Base-by-base conservation (phyloP, 2,797 vertebrate species). In the Bucorvus abyssinicus region DNA sequence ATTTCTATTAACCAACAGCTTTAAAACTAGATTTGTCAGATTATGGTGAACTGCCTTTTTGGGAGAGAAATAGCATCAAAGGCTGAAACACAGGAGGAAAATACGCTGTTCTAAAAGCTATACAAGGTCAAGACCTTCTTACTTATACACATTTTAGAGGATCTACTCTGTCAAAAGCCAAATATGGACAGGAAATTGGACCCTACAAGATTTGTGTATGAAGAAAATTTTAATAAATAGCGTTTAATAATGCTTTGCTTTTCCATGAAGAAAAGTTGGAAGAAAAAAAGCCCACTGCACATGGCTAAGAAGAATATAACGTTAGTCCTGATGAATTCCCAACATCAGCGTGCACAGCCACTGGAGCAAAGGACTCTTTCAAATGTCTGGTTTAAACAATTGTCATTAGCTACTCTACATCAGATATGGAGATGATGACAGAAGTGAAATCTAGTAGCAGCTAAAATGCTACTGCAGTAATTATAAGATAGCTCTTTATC, bases 401-500 rank as follows among this genome's bases (percentile, higher is more conserved):
- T 89, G 71, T 89, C 64, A 75, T 77, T 87, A 95, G 75, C 56
- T 87, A 14, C n/a, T 79, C 50, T 44, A 80, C 44, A 74, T 70
- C 74, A 95, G 83, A 91, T 92, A 95, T 0, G 3, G 60, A 94
- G 68, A 74, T 83, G 85, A 90, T 82, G 87, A 93, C 79, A 95
- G 73, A 86, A 92, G 26, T 56, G 91, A 93, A 94, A 90, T 80
- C 80, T n/a, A 88, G 67, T 13, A 79, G 85, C 63, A 76, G 83
- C 67, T 91, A 92, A 96, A 94, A 94, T 52, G 63, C 40, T 55
- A 67, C 84, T 67, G 63, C 67, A 95, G 84, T 85, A 90, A 96
- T 96, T 90, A 68, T 59, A 87, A 88, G 87, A 95, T 17, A 92
- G 77, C 63, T 86, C 74, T 87, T 89, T 85, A 93, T 92, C 86